Base-by-base conservation (phyloP, 2,113 vertebrate species). In the Pangasianodon hypophthalmus region DNA sequence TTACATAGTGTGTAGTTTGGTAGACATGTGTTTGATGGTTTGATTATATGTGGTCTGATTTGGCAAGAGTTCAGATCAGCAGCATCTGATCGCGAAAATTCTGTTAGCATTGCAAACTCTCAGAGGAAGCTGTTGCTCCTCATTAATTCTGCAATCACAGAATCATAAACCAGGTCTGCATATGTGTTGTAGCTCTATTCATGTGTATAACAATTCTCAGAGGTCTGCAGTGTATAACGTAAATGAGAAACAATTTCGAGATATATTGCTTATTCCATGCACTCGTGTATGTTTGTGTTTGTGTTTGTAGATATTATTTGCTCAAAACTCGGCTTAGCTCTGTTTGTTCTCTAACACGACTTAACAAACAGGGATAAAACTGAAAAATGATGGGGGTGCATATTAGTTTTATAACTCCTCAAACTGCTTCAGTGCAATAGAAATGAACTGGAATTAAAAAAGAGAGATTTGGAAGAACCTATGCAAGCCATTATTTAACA, bases 391-490 rank as follows among this genome's bases (percentile, higher is more conserved):
- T 85, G 80, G 67, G 88, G 90, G 2, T 85, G 88, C 91, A 92
- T 93, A 94, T 93, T 93, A 91, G 91, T 92, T 93, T 93, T 89
- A 92, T 82, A 92, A 91, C 92, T 93, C 93, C 86, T 91, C 87
- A 90, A 94, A 92, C 91, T 90, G 73, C 91, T 85, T 37, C 54
- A 67, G 79, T 91, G 91, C 86, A 91, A 88, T 87, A 90, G 85
- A 90, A 52, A 50, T 50, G 81, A 86, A 83, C 91, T 84, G 90
- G 88, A 89, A 84, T 90, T 60, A 85, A 90, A 48, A 92, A 86
- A 88, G 90, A 89, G 91, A 91, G 75, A 79, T 79, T 48, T 48
- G 44, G 21, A 81, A 81, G 46, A n/a, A 81, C 11, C 48, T 5
- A 11, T 48, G 75, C 41, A 46, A 46, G 18, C 41, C 21, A 10